Evolutionary conservation across 2,888 invertebrate genomes (phyloP).

Genomic region (Hirtodrosophila alboralis): DNA sequence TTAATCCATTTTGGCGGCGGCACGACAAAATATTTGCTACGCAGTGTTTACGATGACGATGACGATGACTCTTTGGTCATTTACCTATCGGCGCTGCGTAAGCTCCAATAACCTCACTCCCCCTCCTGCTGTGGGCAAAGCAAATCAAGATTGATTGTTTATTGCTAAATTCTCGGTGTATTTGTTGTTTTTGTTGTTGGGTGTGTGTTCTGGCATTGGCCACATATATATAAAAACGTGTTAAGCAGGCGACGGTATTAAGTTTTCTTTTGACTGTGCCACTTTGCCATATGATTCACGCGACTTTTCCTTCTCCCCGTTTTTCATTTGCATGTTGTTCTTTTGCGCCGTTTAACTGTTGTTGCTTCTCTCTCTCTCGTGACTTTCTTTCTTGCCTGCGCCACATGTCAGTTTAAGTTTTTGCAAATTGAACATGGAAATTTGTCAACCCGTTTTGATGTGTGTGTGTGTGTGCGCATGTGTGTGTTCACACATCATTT

Average conservation of each 20-base stretch:
- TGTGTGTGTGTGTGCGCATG: constrained; percentile 9
- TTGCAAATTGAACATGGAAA: constrained; percentile 59
- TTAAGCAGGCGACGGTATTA: constrained; percentile 19
- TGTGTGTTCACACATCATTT: constrained; percentile 44
- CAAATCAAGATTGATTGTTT: constrained; percentile 70
- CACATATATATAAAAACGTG: constrained; percentile 42
- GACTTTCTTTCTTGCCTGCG: constrained; percentile 30
- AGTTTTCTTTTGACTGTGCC: constrained; percentile 46
- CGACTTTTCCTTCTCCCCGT: constrained; percentile 49
- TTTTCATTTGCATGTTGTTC: constrained; percentile 41
- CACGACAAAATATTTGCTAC: constrained; percentile 35
- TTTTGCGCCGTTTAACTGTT: constrained; percentile 45
- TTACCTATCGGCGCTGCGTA: constrained; percentile 62
- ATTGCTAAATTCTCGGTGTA: constrained; percentile 31
- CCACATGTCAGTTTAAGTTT: constrained; percentile 29
- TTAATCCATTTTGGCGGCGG: constrained; percentile 52
- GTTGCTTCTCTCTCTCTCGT: constrained; percentile 18
- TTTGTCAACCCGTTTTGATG: constrained; percentile 59
- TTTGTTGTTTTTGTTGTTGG: constrained; percentile 20
- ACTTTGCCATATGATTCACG: constrained; percentile 69
- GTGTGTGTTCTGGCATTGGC: constrained; percentile 41
- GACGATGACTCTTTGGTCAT: constrained; percentile 61
- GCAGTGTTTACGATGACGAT: constrained; percentile 9
- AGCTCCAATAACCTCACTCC: constrained; percentile 16
- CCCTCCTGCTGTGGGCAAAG: constrained; percentile 24